These are phyloP conservation scores for Thalassarche chlororhynchos DNA, from an alignment of 2,113 vertebrate species.

Conservation along the genomic window DNA sequence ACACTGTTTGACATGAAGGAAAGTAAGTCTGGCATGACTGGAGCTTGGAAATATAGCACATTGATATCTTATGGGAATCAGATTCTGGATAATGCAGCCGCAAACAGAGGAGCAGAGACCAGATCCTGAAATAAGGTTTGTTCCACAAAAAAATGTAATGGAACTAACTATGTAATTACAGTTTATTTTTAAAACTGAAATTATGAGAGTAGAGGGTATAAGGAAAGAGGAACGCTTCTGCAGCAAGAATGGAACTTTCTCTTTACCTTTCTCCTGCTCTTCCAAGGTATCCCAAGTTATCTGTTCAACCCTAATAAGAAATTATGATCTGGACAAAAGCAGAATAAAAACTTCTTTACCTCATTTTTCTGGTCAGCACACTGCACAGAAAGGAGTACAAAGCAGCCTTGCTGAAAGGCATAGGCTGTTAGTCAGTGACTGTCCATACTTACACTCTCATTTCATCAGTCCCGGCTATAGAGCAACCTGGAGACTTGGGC, in stretches of 20 bases:
- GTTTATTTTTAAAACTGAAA: slow-evolving; percentile 20
- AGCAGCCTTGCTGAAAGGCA: not conserved
- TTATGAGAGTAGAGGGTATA: not conserved
- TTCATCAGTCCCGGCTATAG: not conserved
- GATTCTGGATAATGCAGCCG: not conserved
- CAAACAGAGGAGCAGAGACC: not conserved
- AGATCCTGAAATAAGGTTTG: not conserved
- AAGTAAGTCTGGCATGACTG: slow-evolving; percentile 44
- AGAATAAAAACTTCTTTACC: not conserved
- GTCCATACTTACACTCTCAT: not conserved
- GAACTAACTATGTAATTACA: not conserved
- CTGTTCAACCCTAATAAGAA: not conserved
- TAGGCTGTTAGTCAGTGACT: not conserved
- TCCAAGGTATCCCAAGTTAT: not conserved
- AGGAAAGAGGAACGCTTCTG: not conserved
- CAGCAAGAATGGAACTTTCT: not conserved
- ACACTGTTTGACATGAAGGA: not conserved
- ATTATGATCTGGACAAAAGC: not conserved
- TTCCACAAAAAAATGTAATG: not conserved
- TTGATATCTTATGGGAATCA: not conserved
- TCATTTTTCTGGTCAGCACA: not conserved
- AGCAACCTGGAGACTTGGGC: not conserved
- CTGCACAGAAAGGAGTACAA: not conserved
- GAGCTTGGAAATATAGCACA: not conserved
- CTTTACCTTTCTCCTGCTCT: not conserved